phyloP scores from a whole-genome alignment of 2,888 invertebrate genomes.

The Anodontia alba region DNA sequence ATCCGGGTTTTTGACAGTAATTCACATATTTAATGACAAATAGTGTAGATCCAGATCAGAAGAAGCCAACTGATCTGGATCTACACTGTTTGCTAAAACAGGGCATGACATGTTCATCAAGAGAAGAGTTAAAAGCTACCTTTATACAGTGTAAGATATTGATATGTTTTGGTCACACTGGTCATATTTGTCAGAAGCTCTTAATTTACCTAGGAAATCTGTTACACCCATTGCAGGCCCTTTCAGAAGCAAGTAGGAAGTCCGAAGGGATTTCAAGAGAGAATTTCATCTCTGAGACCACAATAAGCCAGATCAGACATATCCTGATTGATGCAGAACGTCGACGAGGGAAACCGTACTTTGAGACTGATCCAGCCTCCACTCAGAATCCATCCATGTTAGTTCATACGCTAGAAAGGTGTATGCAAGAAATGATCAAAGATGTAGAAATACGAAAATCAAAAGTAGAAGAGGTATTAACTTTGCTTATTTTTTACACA shows the following conservation, averaged over 20 bases:
- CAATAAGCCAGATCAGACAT: constrained; percentile 74
- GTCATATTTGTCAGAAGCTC: too few species aligned
- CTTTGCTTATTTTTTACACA: too few species aligned
- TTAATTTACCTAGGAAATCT: too few species aligned
- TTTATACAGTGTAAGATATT: too few species aligned
- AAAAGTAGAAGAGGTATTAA: constrained; percentile 71
- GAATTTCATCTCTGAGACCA: constrained; percentile 71
- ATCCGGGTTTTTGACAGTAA: too few species aligned
- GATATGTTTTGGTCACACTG: too few species aligned
- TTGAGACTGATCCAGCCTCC: constrained; percentile 75
- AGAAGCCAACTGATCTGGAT: too few species aligned
- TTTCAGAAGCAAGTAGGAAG: constrained; percentile 70
- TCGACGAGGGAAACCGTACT: constrained; percentile 74
- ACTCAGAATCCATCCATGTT: constrained; percentile 76
- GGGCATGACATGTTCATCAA: too few species aligned
- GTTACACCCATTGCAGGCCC: constrained; percentile 62
- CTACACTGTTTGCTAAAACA: too few species aligned
- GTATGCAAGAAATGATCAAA: constrained; percentile 75
- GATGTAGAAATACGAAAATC: constrained; percentile 67
- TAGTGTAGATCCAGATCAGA: too few species aligned
- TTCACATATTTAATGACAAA: too few species aligned
- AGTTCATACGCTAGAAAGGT: constrained; percentile 78
- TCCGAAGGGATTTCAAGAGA: constrained; percentile 68
- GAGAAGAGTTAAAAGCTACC: too few species aligned
- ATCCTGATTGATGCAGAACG: constrained; percentile 75